Evolutionary conservation across 30 jellyfish, hydroid and myxozoan species (phyloP).

Genomic region (Catostylus mosaicus): DNA sequence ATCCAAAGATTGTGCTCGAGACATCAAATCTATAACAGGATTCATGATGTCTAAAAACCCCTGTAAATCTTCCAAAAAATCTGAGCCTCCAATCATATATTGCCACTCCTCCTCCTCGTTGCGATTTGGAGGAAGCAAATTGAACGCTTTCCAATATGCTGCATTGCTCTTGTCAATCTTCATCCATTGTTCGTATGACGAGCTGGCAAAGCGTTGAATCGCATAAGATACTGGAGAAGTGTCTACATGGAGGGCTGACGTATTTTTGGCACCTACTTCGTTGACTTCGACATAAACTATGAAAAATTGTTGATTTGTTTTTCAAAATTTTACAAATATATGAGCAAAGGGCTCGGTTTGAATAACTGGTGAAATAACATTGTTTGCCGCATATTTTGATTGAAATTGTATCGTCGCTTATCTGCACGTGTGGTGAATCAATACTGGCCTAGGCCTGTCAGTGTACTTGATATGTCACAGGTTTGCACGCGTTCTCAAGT

Average conservation of each 20-base stretch:
- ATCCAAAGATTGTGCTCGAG: conserved; percentile 27
- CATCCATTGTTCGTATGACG: conserved; percentile 32
- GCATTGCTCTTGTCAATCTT: conserved; percentile 13
- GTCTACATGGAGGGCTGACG: neutral
- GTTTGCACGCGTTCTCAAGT: too few species aligned
- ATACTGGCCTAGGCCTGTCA: too few species aligned
- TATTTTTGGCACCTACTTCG: too few species aligned
- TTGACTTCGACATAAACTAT: too few species aligned
- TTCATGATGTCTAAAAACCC: conserved; percentile 33
- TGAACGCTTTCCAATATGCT: conserved; percentile 23
- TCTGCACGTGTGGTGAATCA: too few species aligned
- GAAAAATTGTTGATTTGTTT: too few species aligned
- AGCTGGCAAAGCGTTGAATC: conserved; percentile 24
- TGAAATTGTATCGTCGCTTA: too few species aligned
- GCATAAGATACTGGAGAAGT: conserved; percentile 53
- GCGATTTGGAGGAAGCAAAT: conserved; percentile 19
- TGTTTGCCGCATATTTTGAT: too few species aligned
- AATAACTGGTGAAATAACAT: too few species aligned
- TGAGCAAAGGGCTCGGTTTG: too few species aligned
- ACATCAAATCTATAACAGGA: conserved; percentile 36
- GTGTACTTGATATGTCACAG: too few species aligned
- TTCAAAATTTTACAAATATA: too few species aligned
- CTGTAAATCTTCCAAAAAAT: conserved; percentile 42
- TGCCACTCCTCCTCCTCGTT: conserved; percentile 43
- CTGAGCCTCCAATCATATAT: conserved; percentile 35